A percentile compares a stretch with the other conserved stretches of the same genome.
phyloP scores from a whole-genome alignment of 2,113 vertebrate genomes.

The Nerophis lumbriciformis region DNA sequence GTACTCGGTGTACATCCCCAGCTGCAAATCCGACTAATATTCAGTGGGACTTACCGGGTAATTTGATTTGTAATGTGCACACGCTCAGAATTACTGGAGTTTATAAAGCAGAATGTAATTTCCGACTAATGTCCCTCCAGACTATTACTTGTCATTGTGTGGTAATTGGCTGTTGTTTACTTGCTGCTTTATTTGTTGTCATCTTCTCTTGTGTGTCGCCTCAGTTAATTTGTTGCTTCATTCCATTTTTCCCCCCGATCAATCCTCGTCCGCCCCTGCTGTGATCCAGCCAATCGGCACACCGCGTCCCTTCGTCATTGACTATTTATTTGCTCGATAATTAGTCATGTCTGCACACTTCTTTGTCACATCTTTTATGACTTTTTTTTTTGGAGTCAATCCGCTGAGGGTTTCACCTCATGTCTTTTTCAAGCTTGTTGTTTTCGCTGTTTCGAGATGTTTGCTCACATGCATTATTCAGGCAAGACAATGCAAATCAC shows the following conservation, averaged over 20 bases:
- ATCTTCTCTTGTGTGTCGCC: neutral
- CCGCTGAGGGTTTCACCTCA: neutral
- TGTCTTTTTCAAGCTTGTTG: neutral
- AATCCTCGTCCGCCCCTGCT: neutral
- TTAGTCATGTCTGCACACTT: no score
- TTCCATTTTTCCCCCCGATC: no score
- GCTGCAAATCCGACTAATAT: no score
- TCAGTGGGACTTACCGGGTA: no score
- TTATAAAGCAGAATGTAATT: neutral
- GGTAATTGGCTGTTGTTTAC: neutral
- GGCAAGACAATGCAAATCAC: neutral
- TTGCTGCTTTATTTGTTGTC: neutral
- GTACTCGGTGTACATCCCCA: no score
- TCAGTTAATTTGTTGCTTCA: neutral
- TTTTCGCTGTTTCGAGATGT: neutral
- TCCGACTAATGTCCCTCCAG: neutral
- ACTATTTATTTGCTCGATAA: no score
- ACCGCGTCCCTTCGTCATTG: no score
- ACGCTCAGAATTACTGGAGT: neutral
- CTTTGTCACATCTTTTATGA: no score
- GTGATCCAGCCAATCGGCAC: neutral
- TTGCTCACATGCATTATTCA: constrained; percentile 5
- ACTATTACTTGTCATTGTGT: neutral
- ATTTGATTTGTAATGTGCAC: no score
- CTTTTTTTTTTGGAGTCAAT: no score